A percentile compares a stretch with the other conserved stretches of the same genome.
These are phyloP conservation scores for Orussus abietinus DNA, from an alignment of 1,140 invertebrate species.

Conservation along the genomic window DNA sequence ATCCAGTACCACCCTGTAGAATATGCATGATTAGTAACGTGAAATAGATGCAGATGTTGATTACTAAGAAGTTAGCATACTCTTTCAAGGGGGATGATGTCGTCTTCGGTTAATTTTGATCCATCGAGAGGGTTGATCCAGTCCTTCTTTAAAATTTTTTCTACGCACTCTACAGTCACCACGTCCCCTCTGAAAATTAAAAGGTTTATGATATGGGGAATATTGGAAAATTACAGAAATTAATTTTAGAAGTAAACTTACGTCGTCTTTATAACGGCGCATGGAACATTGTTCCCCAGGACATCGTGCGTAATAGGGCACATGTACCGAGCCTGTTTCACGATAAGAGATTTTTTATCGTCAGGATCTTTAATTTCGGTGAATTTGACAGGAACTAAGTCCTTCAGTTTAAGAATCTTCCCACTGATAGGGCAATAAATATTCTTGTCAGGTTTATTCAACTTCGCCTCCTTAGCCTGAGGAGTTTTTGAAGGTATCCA, in stretches of 20 bases:
- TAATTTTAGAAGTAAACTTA: constrained; percentile 53
- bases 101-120: constrained; percentile 83
- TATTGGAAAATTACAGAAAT: background rate
- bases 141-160: constrained; percentile 95
- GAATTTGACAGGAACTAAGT: constrained; percentile 92
- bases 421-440: constrained; percentile 94
- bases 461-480: constrained; percentile 65
- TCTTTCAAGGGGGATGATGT: constrained; percentile 89
- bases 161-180: constrained; percentile 93
- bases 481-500: constrained; percentile 97
- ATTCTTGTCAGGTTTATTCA: constrained; percentile 85
- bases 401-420: constrained; percentile 85
- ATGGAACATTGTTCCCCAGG: constrained; percentile 89
- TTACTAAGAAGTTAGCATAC: constrained; percentile 49
- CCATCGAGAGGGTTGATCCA: constrained; percentile 93
- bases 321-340: constrained; percentile 89
- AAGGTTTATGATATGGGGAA: constrained; percentile 1
- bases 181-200: constrained; percentile 77
- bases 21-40: constrained; percentile 26
- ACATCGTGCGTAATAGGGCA: constrained; percentile 97
- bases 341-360: constrained; percentile 76
- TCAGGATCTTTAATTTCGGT: constrained; percentile 82
- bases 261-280: constrained; percentile 87
- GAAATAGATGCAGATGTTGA: background rate
- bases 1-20: constrained; percentile 89